Conservation (phyloP, 2,888 invertebrate species). For the Sesia bembeciformis region DNA sequence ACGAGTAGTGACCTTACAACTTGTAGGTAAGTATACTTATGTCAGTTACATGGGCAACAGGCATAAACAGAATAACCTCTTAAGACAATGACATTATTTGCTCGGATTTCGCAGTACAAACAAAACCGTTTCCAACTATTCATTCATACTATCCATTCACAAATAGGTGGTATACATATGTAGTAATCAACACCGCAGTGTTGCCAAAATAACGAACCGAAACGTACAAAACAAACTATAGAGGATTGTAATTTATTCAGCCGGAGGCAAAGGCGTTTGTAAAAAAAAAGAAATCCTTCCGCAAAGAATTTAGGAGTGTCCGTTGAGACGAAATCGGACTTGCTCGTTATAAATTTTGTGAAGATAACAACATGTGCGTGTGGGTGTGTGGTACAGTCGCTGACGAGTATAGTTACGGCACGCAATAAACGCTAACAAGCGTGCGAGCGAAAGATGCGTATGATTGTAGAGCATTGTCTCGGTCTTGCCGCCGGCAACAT, state of each 20-base stretch:
- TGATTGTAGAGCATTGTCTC: constrained; percentile 40
- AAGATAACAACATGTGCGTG: constrained; percentile 68
- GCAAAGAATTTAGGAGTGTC: constrained; percentile 71
- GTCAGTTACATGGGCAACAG: too few species aligned
- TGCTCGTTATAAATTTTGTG: constrained; percentile 72
- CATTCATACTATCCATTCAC: constrained; percentile 34
- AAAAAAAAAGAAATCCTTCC: constrained; percentile 59
- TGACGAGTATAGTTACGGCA: constrained; percentile 73
- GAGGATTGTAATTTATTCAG: constrained; percentile 46
- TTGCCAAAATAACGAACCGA: constrained; percentile 46
- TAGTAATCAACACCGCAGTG: constrained; percentile 30
- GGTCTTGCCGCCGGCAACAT: constrained; percentile 58
- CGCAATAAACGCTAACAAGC: constrained; percentile 74
- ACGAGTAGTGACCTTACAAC: too few species aligned
- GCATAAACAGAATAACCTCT: too few species aligned
- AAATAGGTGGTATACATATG: constrained; percentile 4
- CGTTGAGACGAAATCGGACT: constrained; percentile 62
- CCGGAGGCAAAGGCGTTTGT: constrained; percentile 29
- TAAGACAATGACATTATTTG: too few species aligned
- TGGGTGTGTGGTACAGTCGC: constrained; percentile 67
- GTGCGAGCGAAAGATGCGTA: constrained; percentile 40
- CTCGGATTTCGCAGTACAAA: too few species aligned
- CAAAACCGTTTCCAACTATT: constrained; percentile 6
- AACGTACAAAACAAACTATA: constrained; percentile 43
- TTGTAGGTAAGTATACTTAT: too few species aligned